phyloP scores from a whole-genome alignment of 2,797 vertebrate species.

The Eutrigla gurnardus region DNA sequence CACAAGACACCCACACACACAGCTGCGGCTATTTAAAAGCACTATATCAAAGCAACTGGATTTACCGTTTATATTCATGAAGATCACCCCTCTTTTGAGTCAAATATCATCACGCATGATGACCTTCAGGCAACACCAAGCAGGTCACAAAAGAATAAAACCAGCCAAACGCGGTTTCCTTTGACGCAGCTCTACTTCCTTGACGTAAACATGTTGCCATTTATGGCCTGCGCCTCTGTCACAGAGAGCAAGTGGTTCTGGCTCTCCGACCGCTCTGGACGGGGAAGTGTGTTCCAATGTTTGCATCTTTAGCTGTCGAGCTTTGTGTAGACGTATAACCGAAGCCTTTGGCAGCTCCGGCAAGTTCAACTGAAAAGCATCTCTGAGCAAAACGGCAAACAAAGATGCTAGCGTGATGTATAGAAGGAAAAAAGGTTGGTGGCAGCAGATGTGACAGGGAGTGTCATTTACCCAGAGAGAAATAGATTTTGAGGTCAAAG shows the following conservation, averaged over 20 bases:
- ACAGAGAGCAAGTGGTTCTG: conserved; percentile 9
- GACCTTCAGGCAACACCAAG: neutral
- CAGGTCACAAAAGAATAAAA: neutral
- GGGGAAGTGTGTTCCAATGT: conserved; percentile 12
- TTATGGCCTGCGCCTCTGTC: conserved; percentile 16
- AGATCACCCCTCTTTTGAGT: neutral
- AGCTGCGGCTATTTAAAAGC: neutral
- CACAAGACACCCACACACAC: neutral
- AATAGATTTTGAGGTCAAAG: conserved; percentile 57
- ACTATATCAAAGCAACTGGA: neutral
- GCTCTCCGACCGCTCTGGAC: conserved; percentile 8
- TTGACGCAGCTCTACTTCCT: neutral
- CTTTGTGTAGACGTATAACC: conserved; percentile 24
- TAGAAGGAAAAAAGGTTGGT: neutral
- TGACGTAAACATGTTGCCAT: conserved; percentile 12
- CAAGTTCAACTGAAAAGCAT: conserved; percentile 38
- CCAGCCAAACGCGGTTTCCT: neutral
- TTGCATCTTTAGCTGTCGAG: conserved; percentile 33
- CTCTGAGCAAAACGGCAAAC: conserved; percentile 40
- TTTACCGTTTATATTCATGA: neutral
- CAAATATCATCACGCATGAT: neutral
- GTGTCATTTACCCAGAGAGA: conserved; percentile 40
- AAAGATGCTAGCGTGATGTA: conserved; percentile 18
- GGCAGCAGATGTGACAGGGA: conserved; percentile 35
- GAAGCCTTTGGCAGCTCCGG: conserved; percentile 37